Percentiles rank a stretch among this genome's conserved stretches.
phyloP scores from a whole-genome alignment of 1,140 invertebrate genomes.

The Probaryconus sp. region DNA sequence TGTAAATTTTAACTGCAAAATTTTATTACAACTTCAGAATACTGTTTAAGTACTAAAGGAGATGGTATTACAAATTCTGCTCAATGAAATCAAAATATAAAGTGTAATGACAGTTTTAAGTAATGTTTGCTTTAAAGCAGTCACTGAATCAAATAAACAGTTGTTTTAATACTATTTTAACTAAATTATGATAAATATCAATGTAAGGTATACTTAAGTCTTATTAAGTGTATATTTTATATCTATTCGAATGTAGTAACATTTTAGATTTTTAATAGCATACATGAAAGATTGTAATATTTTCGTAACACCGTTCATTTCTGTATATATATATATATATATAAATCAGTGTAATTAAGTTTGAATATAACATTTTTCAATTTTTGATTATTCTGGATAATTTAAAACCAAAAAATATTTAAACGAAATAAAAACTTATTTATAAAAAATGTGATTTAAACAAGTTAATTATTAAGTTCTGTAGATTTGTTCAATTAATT shows the following conservation, averaged over 20 bases:
- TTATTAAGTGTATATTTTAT: constrained; percentile 29
- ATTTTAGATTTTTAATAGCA: constrained; percentile 11
- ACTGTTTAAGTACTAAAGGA: constrained; percentile 6
- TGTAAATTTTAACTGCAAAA: not conserved
- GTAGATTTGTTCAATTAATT: too few relatives aligned
- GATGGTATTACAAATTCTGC: constrained; percentile 16
- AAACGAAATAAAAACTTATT: not conserved
- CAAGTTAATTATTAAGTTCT: too few relatives aligned
- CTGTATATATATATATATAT: constrained; percentile 8
- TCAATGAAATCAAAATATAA: constrained; percentile 47
- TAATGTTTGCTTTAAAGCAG: not conserved
- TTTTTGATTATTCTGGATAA: not conserved
- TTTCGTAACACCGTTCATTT: constrained; percentile 26
- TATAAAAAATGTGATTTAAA: too few relatives aligned
- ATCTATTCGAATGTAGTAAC: constrained; percentile 26
- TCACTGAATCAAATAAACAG: constrained; percentile 36
- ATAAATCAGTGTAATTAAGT: too few relatives aligned
- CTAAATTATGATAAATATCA: not conserved
- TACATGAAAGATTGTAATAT: constrained; percentile 1
- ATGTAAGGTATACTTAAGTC: constrained; percentile 23
- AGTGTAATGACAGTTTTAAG: constrained; percentile 5
- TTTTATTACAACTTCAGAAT: constrained; percentile 6
- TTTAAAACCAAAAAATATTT: not conserved
- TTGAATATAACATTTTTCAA: too few relatives aligned
- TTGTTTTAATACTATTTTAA: constrained; percentile 8